These are phyloP conservation scores for Synanthedon formicaeformis DNA, from an alignment of 2,888 invertebrate genomes.

Conservation along the genomic window DNA sequence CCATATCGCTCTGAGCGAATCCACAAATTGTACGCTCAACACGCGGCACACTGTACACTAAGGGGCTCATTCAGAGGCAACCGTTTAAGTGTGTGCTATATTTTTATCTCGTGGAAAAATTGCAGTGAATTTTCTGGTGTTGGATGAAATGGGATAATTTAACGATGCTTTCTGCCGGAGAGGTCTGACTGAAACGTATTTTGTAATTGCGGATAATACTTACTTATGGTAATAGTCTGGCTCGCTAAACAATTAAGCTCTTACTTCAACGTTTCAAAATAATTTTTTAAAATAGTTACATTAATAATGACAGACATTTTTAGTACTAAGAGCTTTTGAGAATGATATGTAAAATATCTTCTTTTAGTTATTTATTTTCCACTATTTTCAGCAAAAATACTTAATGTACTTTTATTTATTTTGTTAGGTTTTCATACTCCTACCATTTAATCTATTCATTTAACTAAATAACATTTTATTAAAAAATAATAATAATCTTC, in stretches of 20 bases:
- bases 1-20: background rate
- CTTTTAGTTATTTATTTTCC: no score
- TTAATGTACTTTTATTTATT: no score
- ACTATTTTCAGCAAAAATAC: no score
- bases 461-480: no score
- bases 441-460: no score
- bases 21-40: background rate
- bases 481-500: no score
- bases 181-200: background rate
- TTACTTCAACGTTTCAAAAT: no score
- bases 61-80: slow-evolving; percentile 18
- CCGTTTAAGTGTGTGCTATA: slow-evolving; percentile 16
- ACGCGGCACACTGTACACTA: background rate
- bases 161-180: background rate
- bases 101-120: slow-evolving; percentile 25
- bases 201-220: background rate
- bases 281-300: no score
- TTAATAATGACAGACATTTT: no score
- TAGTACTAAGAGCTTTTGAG: no score
- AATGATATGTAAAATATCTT: no score
- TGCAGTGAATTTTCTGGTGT: slow-evolving; percentile 18
- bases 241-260: background rate
- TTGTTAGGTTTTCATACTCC: no score
- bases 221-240: background rate
- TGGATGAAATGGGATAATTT: slow-evolving; percentile 15